Evolutionary conservation across 2,113 vertebrate species (phyloP), one percentile per base, ranked within the genome.

Genomic region (Dolichallabes microphthalmus): DNA sequence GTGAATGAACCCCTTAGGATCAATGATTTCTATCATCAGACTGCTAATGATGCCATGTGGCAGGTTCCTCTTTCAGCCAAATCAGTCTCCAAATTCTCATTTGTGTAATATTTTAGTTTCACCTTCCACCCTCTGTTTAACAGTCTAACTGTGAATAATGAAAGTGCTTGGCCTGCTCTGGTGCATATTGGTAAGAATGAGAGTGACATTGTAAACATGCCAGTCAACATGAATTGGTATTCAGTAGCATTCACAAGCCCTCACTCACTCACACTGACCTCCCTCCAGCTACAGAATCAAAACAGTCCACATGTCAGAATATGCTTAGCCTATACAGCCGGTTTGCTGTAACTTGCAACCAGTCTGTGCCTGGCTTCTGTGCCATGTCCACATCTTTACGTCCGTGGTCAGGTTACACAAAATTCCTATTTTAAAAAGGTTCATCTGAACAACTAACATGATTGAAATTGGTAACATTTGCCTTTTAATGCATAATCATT

Each of bases 51-150:
- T 35, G 8, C 73, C 74, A 66, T 55, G 60, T 73, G 76, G 60
- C 30, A 77, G 83, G 60, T 25, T 60, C 52, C 87, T 55, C 52
- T 35, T 22, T 63, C 35, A 55, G 64, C 71, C 58, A 69, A 81
- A 86, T 84, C 87, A 82, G 77, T 82, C 87, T 30, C 68, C 82
- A 73, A 55, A 45, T 73, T 71, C 60, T 84, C 63, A 64, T 53
- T 78, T 84, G 27, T 55, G 66, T 53, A 52, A 77, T 60, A 13
- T 66, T 77, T 66, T 58, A 55, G 73, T 52, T 77, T 66, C 45
- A 32, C 45, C 60, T 35, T 27, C 32, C 83, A 20, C 39, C 32
- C 39, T 77, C 83, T 17, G 25, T 77, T 84, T 64, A 76, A 84
- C 75, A 76, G 74, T 53, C 25, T 45, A 45, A 8, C 17, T 52